Evolutionary conservation across 1,140 invertebrate genomes (phyloP).

Genomic region (Subanguina moxae): DNA sequence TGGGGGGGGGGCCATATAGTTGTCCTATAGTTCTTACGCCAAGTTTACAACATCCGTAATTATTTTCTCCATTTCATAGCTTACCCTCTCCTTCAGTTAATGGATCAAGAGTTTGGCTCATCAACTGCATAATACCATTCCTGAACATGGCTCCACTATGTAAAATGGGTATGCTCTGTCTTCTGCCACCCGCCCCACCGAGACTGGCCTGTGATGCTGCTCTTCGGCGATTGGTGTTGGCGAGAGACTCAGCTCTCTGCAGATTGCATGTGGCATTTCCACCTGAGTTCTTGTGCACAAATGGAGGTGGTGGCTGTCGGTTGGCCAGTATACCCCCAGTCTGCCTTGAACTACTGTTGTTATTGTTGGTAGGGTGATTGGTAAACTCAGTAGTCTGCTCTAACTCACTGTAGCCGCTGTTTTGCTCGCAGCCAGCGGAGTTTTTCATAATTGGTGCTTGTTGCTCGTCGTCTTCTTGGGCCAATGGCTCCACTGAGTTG

Average conservation of each 20-base stretch:
- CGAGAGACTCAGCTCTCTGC: background rate
- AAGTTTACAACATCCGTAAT: background rate
- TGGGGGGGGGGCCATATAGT: no score
- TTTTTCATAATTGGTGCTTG: no score
- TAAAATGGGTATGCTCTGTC: slow-evolving; percentile 61
- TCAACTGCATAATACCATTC: slow-evolving; percentile 76
- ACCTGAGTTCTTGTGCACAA: background rate
- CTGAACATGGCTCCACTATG: slow-evolving; percentile 64
- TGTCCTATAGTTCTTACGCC: no score
- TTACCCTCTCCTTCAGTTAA: slow-evolving; percentile 1
- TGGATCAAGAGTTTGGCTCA: slow-evolving; percentile 2
- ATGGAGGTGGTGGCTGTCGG: background rate
- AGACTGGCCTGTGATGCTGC: background rate
- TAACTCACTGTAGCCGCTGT: no score
- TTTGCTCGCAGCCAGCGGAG: no score
- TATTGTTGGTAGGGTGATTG: background rate
- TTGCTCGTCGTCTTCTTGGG: background rate
- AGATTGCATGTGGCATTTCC: background rate
- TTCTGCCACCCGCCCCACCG: slow-evolving; percentile 17
- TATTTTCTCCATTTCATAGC: background rate
- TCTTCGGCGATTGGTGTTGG: background rate
- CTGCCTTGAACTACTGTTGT: background rate
- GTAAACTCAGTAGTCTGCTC: background rate
- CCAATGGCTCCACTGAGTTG: background rate
- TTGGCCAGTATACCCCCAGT: background rate